A percentile compares a stretch with the other conserved stretches of the same genome.
phyloP scores from a whole-genome alignment of 1,140 invertebrate genomes.

The Ephestia elutella region DNA sequence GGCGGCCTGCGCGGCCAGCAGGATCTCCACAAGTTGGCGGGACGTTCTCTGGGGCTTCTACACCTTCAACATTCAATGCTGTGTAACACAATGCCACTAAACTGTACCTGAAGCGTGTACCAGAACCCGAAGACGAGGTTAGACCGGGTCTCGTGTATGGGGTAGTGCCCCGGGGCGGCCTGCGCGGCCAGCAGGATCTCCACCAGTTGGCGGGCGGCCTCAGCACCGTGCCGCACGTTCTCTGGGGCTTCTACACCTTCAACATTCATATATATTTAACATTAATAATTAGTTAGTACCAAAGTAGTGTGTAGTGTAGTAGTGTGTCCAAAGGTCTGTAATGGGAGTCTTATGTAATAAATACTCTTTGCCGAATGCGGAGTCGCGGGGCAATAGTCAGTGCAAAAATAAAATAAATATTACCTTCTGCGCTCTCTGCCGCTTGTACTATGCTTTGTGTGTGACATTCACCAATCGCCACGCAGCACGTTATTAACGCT shows the following conservation, averaged over 20 bases:
- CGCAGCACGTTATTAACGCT: constrained; percentile 60
- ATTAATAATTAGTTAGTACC: neutral
- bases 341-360: too few species aligned
- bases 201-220: constrained; percentile 64
- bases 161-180: constrained; percentile 86
- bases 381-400: too few species aligned
- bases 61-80: too few species aligned
- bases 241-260: neutral
- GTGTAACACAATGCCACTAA: too few species aligned
- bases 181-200: constrained; percentile 83
- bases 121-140: constrained; percentile 91
- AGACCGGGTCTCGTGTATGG: constrained; percentile 88
- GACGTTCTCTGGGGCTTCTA: neutral
- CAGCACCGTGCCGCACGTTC: constrained; percentile 18
- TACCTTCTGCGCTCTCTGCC: constrained; percentile 46
- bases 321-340: too few species aligned
- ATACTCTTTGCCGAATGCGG: too few species aligned
- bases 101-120: constrained; percentile 91
- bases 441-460: constrained; percentile 46
- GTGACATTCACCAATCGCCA: constrained; percentile 60
- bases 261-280: neutral
- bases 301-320: too few species aligned
- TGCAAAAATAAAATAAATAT: neutral
- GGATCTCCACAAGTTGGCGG: constrained; percentile 74
- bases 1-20: constrained; percentile 84